Conservation (phyloP, 2,113 vertebrate species). For the Tympanuchus pallidicinctus region DNA sequence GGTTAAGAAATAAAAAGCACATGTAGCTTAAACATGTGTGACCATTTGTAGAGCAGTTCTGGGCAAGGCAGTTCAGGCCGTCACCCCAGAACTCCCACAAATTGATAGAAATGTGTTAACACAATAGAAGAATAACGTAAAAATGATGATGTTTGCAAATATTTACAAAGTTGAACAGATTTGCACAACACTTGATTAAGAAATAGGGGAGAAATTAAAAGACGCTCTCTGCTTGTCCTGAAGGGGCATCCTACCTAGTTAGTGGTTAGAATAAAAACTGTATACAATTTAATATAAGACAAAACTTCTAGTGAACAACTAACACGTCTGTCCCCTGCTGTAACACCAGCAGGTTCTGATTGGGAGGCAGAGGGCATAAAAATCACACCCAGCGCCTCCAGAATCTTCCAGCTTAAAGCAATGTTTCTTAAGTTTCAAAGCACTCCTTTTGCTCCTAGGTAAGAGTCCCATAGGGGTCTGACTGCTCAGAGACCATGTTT, state of each 20-base stretch:
- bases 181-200: conserved; percentile 84
- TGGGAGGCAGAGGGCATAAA: conserved; percentile 77
- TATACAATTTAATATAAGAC: conserved; percentile 88
- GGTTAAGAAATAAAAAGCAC: conserved; percentile 81
- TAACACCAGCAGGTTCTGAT: conserved; percentile 79
- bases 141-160: conserved; percentile 79
- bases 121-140: conserved; percentile 78
- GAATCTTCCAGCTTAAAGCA: conserved; percentile 85
- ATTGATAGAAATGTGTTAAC: conserved; percentile 79
- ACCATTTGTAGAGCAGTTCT: conserved; percentile 66
- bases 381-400: conserved; percentile 78
- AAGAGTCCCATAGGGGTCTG: conserved; percentile 76
- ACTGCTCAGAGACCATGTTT: conserved; percentile 73
- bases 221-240: conserved; percentile 83
- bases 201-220: conserved; percentile 74
- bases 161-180: conserved; percentile 87
- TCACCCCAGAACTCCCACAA: conserved; percentile 74
- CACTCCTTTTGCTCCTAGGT: conserved; percentile 74
- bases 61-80: conserved; percentile 51
- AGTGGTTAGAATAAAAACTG: conserved; percentile 90
- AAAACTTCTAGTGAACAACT: conserved; percentile 84
- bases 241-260: conserved; percentile 87
- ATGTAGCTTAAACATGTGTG: conserved; percentile 78
- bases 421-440: conserved; percentile 75
- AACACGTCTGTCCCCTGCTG: conserved; percentile 80